A percentile compares a stretch with the other conserved stretches of the same genome.
Evolutionary conservation across 2,797 vertebrate genomes (phyloP).

Genomic region (Parauchenoglanis ngamensis): DNA sequence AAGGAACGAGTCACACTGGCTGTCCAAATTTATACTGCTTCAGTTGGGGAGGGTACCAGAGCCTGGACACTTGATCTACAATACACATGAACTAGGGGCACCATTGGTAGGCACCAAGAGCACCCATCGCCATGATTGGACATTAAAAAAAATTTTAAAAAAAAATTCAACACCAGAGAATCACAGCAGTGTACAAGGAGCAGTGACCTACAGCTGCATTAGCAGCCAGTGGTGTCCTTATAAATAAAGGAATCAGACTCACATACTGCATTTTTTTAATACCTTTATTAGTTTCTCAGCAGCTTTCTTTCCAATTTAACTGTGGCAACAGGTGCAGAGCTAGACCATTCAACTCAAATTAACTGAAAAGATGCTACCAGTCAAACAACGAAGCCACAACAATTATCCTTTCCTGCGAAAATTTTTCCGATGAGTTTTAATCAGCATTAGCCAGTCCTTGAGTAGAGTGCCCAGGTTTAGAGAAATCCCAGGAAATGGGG

Average conservation of each 20-base stretch:
- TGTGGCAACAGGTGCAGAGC: conserved; percentile 74
- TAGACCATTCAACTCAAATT: conserved; percentile 76
- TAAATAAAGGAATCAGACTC: conserved; percentile 18
- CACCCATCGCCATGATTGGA: conserved; percentile 65
- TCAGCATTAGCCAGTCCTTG: conserved; percentile 72
- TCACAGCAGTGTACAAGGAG: conserved; percentile 6
- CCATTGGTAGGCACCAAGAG: conserved; percentile 67
- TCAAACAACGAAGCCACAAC: conserved; percentile 69
- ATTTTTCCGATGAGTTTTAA: conserved; percentile 70
- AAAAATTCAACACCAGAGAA: conserved; percentile 15
- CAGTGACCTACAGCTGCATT: conserved; percentile 54
- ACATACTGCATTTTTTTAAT: conserved; percentile 68
- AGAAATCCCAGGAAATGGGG: conserved; percentile 55
- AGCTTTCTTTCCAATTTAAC: conserved; percentile 74
- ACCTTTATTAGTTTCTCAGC: conserved; percentile 81
- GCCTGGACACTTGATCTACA: conserved; percentile 42
- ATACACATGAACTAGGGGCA: conserved; percentile 51
- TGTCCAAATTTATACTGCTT: conserved; percentile 70
- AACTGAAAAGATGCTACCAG: conserved; percentile 72
- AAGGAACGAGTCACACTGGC: conserved; percentile 69
- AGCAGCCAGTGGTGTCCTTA: conserved; percentile 48
- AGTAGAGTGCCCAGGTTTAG: conserved; percentile 65
- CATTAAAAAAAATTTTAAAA: not conserved
- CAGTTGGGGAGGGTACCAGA: conserved; percentile 58
- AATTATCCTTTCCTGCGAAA: conserved; percentile 68